Evolutionary conservation across 1,140 invertebrate genomes (phyloP), one percentile per base, ranked within the genome.

Genomic region (Bombus vancouverensis): DNA sequence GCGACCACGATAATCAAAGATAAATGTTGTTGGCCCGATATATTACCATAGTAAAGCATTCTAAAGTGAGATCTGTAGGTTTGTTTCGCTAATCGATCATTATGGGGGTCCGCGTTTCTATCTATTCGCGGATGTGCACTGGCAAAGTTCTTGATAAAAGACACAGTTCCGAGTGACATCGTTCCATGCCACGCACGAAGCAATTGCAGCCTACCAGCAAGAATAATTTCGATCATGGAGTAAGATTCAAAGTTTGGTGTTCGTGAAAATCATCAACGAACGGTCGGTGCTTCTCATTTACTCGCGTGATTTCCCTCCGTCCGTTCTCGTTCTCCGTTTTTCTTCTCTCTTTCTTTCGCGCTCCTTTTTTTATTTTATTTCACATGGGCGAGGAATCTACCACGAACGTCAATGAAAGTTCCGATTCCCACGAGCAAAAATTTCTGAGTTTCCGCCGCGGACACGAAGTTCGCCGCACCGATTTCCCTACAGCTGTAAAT

Each of bases 401-500:
- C 70, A 72, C 74, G 81, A 77, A 85, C 86, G 71, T 39, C 83
- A 87, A 90, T 86, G 88, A 88, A 90, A 90, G 82, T 90, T 90
- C 68, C 77, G 86, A 87, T 83, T 81, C 80, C 68, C 86, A 74
- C 82, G 86, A 82, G 86, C 57, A 83, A 88, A 90, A 90, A 90
- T 90, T 90, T 89, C 86, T 83, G 84, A 90, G 72, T 83, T 91
- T 87, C 82, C 88, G 80, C 57, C 71, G 47, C 85, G 85, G 73
- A 77, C 81, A 74, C 81, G 78, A 91, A 91, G 83, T 91, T 89
- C 81, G 53, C 73, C 86, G 79, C 78, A 77, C 83, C 91, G 92
- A 92, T 93, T 93, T 93, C 88, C 90, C 89, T 82, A 70, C 83
- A 28, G 87, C 89, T 90, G 92, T 93, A 93, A 93, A 93, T 93